Base-by-base conservation (phyloP, 2,797 vertebrate genomes). In the Sebastes kiyomatsui region DNA sequence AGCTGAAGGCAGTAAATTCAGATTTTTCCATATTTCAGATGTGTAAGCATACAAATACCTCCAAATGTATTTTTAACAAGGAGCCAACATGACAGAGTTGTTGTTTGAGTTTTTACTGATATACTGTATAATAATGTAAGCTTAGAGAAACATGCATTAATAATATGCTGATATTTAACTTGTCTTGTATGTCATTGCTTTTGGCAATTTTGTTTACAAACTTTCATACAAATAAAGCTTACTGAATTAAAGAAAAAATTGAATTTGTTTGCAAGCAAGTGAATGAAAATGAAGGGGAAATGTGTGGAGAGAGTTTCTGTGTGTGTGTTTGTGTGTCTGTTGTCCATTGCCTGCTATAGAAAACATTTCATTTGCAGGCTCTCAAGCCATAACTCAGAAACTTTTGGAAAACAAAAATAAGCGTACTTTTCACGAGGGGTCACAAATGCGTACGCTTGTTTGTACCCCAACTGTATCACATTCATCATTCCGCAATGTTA, bases 351-450 rank as follows among this genome's bases (percentile, higher is more conserved):
- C 13, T 52, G 32, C 30, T 58, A 67, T n/a, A 75, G 54, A 81
- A 28, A 71, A 67, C 8, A 68, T 25, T 84, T n/a, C 5, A 56
- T 35, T 32, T 72, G n/a, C 60, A 27, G 30, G 27, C 25, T 86
- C 71, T 85, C 16, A 62, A 82, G 67, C 14, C 38, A 70, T 80
- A 82, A 89, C 62, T 88, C 65, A 72, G 52, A 72, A 87, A 59
- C 30, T 83, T 73, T 32, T 72, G 14, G 73, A 81, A 86, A 89
- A 80, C 56, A 59, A 80, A 86, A 87, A 91, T 81, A 88, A 90
- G 62, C 70, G 2, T 18, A 14, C 38, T 75, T 78, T 83, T 62
- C 60, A 82, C n/a, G 22, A 78, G 35, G 54, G 60, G 22, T 81
- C 33, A 62, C 6, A 16, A 71, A 79, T 59, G 18, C 55, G 62